A percentile compares a stretch with the other conserved stretches of the same genome.
Evolutionary conservation across 2,888 invertebrate genomes (phyloP).

Genomic region (Rhopalosiphum nymphaeae): DNA sequence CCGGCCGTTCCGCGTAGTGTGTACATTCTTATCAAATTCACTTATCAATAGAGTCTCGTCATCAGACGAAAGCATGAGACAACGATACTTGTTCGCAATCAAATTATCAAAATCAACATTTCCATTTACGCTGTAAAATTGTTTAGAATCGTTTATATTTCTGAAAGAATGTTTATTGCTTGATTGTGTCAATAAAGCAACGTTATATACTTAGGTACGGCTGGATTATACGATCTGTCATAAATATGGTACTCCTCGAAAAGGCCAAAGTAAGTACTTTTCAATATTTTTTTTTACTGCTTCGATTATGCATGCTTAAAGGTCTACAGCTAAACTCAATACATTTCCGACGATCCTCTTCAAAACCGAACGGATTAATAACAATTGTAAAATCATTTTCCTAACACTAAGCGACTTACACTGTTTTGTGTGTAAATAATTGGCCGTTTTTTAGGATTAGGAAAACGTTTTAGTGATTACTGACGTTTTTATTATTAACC

Average conservation of each 20-base stretch:
- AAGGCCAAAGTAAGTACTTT: slow-evolving; percentile 34
- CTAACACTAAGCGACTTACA: neutral
- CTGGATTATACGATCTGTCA: neutral
- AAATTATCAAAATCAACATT: neutral
- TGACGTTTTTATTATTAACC: neutral
- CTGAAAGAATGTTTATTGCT: neutral
- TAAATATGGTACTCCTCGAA: slow-evolving; percentile 54
- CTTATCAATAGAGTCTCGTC: slow-evolving; percentile 9
- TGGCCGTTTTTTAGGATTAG: too few species aligned
- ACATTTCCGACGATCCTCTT: neutral
- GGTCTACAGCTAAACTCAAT: neutral
- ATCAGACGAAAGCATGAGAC: slow-evolving; percentile 8
- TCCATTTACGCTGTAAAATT: neutral
- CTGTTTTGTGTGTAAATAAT: neutral
- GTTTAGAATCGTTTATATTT: neutral
- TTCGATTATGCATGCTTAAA: neutral
- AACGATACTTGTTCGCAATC: neutral
- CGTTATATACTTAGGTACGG: neutral
- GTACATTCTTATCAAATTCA: neutral
- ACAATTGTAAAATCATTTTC: neutral
- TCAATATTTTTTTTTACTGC: neutral
- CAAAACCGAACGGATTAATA: neutral
- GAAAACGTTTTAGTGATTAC: neutral
- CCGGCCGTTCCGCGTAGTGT: neutral
- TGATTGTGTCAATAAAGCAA: neutral